phyloP scores from a whole-genome alignment of 2,797 vertebrate genomes.

The Paratrypauchen microcephalus region DNA sequence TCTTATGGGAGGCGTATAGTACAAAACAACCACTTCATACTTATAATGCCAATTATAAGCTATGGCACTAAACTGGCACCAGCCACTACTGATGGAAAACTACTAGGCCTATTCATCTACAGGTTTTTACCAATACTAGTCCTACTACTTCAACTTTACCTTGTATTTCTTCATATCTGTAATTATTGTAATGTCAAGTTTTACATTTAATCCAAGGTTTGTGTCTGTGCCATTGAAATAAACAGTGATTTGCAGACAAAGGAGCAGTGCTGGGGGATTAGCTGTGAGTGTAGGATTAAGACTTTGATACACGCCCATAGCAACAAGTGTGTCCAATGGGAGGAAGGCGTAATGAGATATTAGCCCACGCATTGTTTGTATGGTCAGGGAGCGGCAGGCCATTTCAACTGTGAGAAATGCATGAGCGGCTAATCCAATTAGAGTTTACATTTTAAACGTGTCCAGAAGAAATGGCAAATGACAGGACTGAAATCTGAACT shows the following conservation, averaged over 20 bases:
- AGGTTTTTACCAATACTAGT: conserved; percentile 3
- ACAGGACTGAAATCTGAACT: too few relatives aligned
- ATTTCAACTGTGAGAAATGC: too few relatives aligned
- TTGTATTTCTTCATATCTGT: conserved; percentile 58
- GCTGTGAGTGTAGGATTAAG: conserved; percentile 63
- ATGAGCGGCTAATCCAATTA: too few relatives aligned
- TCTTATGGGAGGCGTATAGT: background rate
- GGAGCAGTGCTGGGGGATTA: conserved; percentile 64
- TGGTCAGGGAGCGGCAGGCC: too few relatives aligned
- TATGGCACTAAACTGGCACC: background rate
- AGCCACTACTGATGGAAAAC: too few relatives aligned
- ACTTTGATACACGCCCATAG: conserved; percentile 56
- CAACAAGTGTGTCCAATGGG: conserved; percentile 70
- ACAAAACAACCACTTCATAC: background rate
- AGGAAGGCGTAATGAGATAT: conserved; percentile 51
- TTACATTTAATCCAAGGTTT: conserved; percentile 41
- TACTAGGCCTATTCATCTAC: background rate
- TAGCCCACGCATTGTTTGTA: conserved; percentile 40
- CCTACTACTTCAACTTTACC: conserved; percentile 50
- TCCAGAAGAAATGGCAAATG: too few relatives aligned
- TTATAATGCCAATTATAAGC: background rate
- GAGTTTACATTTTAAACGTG: too few relatives aligned
- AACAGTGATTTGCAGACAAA: conserved; percentile 49
- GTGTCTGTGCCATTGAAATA: conserved; percentile 34
- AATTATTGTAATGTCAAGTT: conserved; percentile 22